Evolutionary conservation across 2,888 invertebrate species (phyloP).

Genomic region (Amphipyra tragopoginis): DNA sequence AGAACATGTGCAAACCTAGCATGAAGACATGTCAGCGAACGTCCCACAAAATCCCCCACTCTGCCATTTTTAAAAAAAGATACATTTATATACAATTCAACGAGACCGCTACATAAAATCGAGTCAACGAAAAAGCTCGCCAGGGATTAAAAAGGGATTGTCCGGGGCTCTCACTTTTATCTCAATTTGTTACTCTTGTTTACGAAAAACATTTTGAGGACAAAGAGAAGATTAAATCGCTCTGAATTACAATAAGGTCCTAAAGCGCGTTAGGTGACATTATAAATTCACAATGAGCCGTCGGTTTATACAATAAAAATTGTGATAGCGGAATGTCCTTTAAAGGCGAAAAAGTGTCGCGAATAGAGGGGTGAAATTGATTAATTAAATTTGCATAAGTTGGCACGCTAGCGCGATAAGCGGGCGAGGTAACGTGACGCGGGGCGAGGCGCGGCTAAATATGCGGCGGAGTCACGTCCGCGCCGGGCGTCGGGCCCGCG

Average conservation of each 20-base stretch:
- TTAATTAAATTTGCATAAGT: slow-evolving; percentile 89
- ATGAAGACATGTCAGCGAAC: slow-evolving; percentile 27
- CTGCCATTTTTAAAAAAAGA: slow-evolving; percentile 55
- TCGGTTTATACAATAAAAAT: slow-evolving; percentile 57
- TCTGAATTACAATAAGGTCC: slow-evolving; percentile 65
- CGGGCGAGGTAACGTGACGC: slow-evolving; percentile 52
- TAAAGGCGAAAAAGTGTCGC: slow-evolving; percentile 68
- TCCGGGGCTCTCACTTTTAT: slow-evolving; percentile 78
- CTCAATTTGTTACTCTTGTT: slow-evolving; percentile 80
- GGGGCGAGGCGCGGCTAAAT: slow-evolving; percentile 69
- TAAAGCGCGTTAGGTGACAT: slow-evolving; percentile 57
- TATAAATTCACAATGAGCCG: slow-evolving; percentile 63
- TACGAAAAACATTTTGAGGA: slow-evolving; percentile 76
- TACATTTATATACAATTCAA: slow-evolving; percentile 71
- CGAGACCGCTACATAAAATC: slow-evolving; percentile 69
- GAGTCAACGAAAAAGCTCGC: slow-evolving; percentile 69
- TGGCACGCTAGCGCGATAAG: slow-evolving; percentile 80
- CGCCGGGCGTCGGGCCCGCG: slow-evolving; percentile 33
- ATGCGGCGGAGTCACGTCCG: slow-evolving; percentile 83
- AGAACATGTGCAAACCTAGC: slow-evolving; percentile 18
- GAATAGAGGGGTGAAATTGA: slow-evolving; percentile 81
- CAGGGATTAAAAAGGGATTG: slow-evolving; percentile 80
- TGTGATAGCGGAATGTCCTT: slow-evolving; percentile 51
- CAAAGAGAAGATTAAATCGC: slow-evolving; percentile 74
- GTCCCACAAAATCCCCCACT: slow-evolving; percentile 54